A percentile compares a stretch with the other conserved stretches of the same genome.
Conservation (phyloP, 1,140 invertebrate species). For the Drosophila erecta region DNA sequence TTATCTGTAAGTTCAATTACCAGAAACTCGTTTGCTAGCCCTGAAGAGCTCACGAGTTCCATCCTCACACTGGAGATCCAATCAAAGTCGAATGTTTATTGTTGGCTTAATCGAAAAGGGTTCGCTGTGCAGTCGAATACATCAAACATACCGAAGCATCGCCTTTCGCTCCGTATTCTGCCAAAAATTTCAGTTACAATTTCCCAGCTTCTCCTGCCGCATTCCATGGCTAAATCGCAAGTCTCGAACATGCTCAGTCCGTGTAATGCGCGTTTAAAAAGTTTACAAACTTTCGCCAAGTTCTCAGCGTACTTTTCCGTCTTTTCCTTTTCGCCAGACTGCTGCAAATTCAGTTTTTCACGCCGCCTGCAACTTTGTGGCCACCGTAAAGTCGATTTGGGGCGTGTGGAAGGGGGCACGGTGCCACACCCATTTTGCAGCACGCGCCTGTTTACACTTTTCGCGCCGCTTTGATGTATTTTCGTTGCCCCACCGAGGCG, state of each 20-base stretch:
- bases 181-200: slow-evolving; percentile 52
- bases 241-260: slow-evolving; percentile 72
- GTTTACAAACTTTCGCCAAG: slow-evolving; percentile 80
- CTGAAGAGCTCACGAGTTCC: slow-evolving; percentile 8
- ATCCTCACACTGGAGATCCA: slow-evolving; percentile 21
- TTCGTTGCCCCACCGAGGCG: slow-evolving; percentile 49
- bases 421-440: slow-evolving; percentile 45
- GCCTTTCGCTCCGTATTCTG: slow-evolving; percentile 26
- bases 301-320: slow-evolving; percentile 46
- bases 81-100: slow-evolving; percentile 51
- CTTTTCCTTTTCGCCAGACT: slow-evolving; percentile 10
- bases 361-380: slow-evolving; percentile 72
- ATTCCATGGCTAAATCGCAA: slow-evolving; percentile 54
- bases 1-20: slow-evolving; percentile 40
- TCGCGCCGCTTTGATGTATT: slow-evolving; percentile 78
- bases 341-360: slow-evolving; percentile 62
- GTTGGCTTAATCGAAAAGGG: slow-evolving; percentile 42
- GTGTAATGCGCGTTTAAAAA: slow-evolving; percentile 82
- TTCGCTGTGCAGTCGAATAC: slow-evolving; percentile 23
- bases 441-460: slow-evolving; percentile 79
- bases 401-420: neutral
- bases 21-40: slow-evolving; percentile 15
- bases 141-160: slow-evolving; percentile 52
- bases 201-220: slow-evolving; percentile 24
- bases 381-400: slow-evolving; percentile 25